Evolutionary conservation across 2,888 invertebrate species (phyloP).

Genomic region (Brassicogethes aeneus): DNA sequence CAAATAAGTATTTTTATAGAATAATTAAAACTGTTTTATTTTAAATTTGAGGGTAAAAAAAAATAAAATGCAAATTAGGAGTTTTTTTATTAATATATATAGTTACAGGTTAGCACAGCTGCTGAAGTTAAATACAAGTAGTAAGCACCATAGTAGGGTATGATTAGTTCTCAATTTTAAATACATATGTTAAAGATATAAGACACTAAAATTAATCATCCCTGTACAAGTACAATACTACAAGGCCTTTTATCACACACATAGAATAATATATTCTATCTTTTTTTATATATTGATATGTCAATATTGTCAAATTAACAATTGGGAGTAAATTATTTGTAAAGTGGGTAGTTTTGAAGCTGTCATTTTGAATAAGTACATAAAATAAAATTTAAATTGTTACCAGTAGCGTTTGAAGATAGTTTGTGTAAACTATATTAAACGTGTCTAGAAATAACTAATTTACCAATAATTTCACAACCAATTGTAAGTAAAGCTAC

Average conservation of each 20-base stretch:
- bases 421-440: no score
- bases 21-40: no score
- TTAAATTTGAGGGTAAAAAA: no score
- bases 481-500: background rate
- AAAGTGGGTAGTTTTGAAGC: slow-evolving; percentile 2
- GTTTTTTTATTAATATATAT: slow-evolving; percentile 11
- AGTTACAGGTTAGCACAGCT: slow-evolving; percentile 30
- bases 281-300: slow-evolving; percentile 33
- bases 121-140: slow-evolving; percentile 34
- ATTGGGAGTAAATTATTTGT: slow-evolving; percentile 3
- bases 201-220: slow-evolving; percentile 30
- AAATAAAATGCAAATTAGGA: background rate
- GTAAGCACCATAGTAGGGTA: slow-evolving; percentile 35
- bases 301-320: slow-evolving; percentile 34
- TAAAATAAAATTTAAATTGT: no score
- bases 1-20: no score
- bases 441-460: no score
- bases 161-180: slow-evolving; percentile 26
- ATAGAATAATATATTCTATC: slow-evolving; percentile 31
- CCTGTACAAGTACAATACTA: slow-evolving; percentile 31
- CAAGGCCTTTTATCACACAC: slow-evolving; percentile 38
- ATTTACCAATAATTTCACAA: background rate
- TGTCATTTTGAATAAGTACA: no score
- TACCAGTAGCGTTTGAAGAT: no score
- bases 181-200: slow-evolving; percentile 20